Evolutionary conservation across 1,140 invertebrate species (phyloP).

Genomic region (Drosophila nasuta): DNA sequence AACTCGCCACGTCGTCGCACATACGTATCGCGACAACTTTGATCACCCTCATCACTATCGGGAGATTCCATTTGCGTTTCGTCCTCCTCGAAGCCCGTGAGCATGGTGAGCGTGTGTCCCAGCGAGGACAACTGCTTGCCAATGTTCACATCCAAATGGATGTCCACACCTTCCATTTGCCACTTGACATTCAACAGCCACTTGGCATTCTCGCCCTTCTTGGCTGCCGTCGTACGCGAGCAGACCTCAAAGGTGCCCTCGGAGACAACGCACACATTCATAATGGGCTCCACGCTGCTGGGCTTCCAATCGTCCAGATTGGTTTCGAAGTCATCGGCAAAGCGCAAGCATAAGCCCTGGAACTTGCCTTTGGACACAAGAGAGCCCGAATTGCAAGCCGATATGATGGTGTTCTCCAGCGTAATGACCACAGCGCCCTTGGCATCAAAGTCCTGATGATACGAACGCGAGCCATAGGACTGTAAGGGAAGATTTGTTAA

Average conservation of each 20-base stretch:
- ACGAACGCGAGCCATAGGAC: slow-evolving; percentile 88
- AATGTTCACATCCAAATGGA: slow-evolving; percentile 97
- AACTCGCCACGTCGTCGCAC: slow-evolving; percentile 85
- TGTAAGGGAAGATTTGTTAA: slow-evolving; percentile 13
- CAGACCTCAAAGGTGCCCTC: slow-evolving; percentile 99
- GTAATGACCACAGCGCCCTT: slow-evolving; percentile 97
- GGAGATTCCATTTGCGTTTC: slow-evolving; percentile 90
- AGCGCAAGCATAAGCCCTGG: slow-evolving; percentile 94
- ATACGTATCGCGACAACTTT: slow-evolving; percentile 85
- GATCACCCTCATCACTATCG: slow-evolving; percentile 92
- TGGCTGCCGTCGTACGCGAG: slow-evolving; percentile 94
- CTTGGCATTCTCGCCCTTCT: slow-evolving; percentile 96
- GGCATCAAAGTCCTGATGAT: slow-evolving; percentile 91
- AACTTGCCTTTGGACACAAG: slow-evolving; percentile 92
- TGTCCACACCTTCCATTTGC: slow-evolving; percentile 99
- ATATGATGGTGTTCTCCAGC: slow-evolving; percentile 96
- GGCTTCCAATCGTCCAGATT: slow-evolving; percentile 99
- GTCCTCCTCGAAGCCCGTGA: slow-evolving; percentile 95
- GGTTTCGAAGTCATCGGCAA: slow-evolving; percentile 98
- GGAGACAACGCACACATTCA: slow-evolving; percentile 98
- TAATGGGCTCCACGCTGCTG: slow-evolving; percentile 92
- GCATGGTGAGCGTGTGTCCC: slow-evolving; percentile 96
- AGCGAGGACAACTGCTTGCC: slow-evolving; percentile 97
- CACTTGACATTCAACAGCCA: slow-evolving; percentile 99
- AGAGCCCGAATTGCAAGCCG: slow-evolving; percentile 93